Base-by-base conservation (phyloP, 1,140 invertebrate genomes). In the Procambarus virginalis region DNA sequence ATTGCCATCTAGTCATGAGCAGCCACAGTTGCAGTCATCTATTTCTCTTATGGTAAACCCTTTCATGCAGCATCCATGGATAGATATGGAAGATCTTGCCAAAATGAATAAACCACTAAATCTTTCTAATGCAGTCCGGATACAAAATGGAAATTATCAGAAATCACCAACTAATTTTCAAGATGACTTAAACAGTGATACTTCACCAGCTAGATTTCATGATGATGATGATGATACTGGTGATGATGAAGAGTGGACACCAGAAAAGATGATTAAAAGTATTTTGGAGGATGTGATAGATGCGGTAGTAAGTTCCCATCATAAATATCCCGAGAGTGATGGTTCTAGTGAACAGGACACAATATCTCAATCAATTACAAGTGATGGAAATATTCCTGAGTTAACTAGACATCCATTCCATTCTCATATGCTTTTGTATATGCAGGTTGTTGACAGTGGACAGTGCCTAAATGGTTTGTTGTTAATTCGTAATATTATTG, bases 381-480 rank as follows among this genome's bases (percentile, higher is more conserved):
- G 83, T 82, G 77, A 86, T 78, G 86, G 70, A 12, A 77, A 49
- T 79, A 70, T 68, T 45, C 70, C 46, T 92, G 92, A 79, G 84
- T 70, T 77, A 84, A 92, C 85, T 60, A 89, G 97, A 8, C 96
- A 97, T 93, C 96, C 96, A 46, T 95, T 97, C 75, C 97, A 98
- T 93, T 97, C 97, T 48, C 97, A 98, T 93, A 95, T 98, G 93
- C 94, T 98, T 34, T 94, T 98, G 0, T 98, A 98, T 92, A 95
- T 96, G 90, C 96, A 97, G 91, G 95, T 97, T 22, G 97, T 97
- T 92, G 97, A 98, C 93, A 96, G 96, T 0, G 95, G 95, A 60
- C 95, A 96, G 92, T 96, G 96, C 9, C 94, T 97, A 0, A 97
- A 98, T 93, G 96, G 97, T n/a, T 93, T 98, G 22, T 95, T 96